Evolutionary conservation across 2,888 invertebrate species (phyloP).

Genomic region (Rhogogaster chlorosoma): DNA sequence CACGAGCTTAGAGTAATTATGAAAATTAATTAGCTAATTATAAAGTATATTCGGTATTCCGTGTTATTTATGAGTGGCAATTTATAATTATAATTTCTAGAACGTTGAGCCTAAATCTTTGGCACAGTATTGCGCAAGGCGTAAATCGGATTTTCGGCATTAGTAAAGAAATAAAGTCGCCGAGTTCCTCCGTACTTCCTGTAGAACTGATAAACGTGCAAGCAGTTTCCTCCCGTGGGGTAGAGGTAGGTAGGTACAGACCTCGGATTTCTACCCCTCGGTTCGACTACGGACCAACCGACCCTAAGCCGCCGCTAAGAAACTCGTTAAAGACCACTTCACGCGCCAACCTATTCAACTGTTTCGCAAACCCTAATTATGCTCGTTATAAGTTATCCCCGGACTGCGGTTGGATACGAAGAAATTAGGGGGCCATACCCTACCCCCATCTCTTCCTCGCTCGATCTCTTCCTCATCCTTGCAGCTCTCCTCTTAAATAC

Average conservation of each 20-base stretch:
- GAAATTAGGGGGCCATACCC: slow-evolving; percentile 38
- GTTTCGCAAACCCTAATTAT: slow-evolving; percentile 53
- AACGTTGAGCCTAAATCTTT: not conserved
- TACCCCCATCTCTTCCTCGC: slow-evolving; percentile 10
- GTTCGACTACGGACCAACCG: slow-evolving; percentile 5
- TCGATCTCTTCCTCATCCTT: not conserved
- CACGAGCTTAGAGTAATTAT: not conserved
- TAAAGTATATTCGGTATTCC: not conserved
- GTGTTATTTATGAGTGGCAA: not conserved
- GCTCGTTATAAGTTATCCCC: slow-evolving; percentile 51
- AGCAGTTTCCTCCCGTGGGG: slow-evolving; percentile 15
- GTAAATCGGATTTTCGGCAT: not conserved
- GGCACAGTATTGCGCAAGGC: not conserved
- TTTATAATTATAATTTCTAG: slow-evolving; percentile 13
- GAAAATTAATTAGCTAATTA: not conserved
- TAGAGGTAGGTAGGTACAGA: not conserved
- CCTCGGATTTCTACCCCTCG: slow-evolving; percentile 43
- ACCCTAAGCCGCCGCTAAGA: slow-evolving; percentile 48
- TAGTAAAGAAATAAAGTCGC: slow-evolving; percentile 1
- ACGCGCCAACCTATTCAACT: slow-evolving; percentile 44
- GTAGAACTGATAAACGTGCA: slow-evolving; percentile 24
- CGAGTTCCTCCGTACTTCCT: not conserved
- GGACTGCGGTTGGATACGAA: slow-evolving; percentile 41
- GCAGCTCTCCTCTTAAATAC: not conserved
- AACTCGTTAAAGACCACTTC: slow-evolving; percentile 51